Evolutionary conservation across 1,140 invertebrate genomes (phyloP).

Genomic region (Hetaerina americana): DNA sequence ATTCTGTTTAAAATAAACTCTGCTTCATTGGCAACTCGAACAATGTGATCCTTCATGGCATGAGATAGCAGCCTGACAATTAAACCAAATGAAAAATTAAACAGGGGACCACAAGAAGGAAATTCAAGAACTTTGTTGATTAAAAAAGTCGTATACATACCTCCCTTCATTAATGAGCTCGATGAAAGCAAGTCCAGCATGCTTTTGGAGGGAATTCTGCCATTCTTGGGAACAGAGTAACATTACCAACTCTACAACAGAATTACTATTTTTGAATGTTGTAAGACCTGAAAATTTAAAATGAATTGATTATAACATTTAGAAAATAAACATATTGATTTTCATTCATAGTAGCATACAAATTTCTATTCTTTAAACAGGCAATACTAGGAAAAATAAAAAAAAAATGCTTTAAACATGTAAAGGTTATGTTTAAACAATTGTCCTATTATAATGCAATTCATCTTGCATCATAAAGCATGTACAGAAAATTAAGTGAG

Average conservation of each 20-base stretch:
- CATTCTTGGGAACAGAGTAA: slow-evolving; percentile 98
- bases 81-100: slow-evolving; percentile 6
- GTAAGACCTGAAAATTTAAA: slow-evolving; percentile 86
- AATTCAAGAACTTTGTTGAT: neutral
- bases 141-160: too few species aligned
- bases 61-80: slow-evolving; percentile 74
- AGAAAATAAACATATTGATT: too few species aligned
- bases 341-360: too few species aligned
- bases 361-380: too few species aligned
- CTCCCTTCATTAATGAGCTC: slow-evolving; percentile 97
- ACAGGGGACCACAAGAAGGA: neutral
- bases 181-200: slow-evolving; percentile 97
- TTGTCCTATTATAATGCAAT: too few species aligned
- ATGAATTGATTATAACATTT: too few species aligned
- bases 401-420: too few species aligned
- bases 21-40: slow-evolving; percentile 98
- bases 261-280: slow-evolving; percentile 92
- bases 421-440: too few species aligned
- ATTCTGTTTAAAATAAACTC: slow-evolving; percentile 98
- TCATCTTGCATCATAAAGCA: too few species aligned
- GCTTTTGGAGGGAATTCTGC: slow-evolving; percentile 99
- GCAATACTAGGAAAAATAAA: too few species aligned
- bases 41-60: slow-evolving; percentile 98
- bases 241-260: slow-evolving; percentile 97
- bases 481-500: too few species aligned